These are phyloP conservation scores for Enhydra lutris DNA, from an alignment of 2,113 vertebrate genomes.

Conservation along the genomic window DNA sequence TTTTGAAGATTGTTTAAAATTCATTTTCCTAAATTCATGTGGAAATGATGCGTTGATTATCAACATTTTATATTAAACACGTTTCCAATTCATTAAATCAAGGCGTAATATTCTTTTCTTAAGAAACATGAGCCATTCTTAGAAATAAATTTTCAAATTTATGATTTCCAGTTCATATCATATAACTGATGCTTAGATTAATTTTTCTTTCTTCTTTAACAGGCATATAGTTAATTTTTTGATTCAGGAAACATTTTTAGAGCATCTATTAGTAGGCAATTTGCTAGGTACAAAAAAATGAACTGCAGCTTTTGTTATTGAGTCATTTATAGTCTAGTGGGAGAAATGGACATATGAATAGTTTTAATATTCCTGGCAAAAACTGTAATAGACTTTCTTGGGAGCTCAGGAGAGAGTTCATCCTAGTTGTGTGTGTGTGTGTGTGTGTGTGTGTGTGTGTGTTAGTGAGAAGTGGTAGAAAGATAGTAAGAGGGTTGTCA, in stretches of 20 bases:
- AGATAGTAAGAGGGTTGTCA: not conserved
- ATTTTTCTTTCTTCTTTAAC: conserved; percentile 34
- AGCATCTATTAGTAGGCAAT: not conserved
- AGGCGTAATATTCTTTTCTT: conserved; percentile 48
- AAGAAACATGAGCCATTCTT: not conserved
- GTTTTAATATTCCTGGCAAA: not conserved
- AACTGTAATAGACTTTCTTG: not conserved
- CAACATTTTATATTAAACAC: conserved; percentile 81
- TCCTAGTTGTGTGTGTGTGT: not conserved
- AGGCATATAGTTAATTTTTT: not conserved
- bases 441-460: not conserved
- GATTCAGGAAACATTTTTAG: conserved; percentile 10
- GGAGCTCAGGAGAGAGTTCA: not conserved
- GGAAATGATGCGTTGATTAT: conserved; percentile 69
- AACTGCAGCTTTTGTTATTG: not conserved
- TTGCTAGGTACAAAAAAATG: not conserved
- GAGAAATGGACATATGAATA: not conserved
- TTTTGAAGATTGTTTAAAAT: conserved; percentile 64
- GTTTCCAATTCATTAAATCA: conserved; percentile 64
- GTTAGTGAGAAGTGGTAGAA: not conserved
- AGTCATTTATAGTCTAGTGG: not conserved
- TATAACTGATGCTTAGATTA: conserved; percentile 14
- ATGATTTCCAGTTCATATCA: not conserved
- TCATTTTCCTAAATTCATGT: conserved; percentile 71
- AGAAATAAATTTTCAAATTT: conserved; percentile 24